Conservation (phyloP, 2,797 vertebrate genomes). For the Odontamblyopus lacepedii region DNA sequence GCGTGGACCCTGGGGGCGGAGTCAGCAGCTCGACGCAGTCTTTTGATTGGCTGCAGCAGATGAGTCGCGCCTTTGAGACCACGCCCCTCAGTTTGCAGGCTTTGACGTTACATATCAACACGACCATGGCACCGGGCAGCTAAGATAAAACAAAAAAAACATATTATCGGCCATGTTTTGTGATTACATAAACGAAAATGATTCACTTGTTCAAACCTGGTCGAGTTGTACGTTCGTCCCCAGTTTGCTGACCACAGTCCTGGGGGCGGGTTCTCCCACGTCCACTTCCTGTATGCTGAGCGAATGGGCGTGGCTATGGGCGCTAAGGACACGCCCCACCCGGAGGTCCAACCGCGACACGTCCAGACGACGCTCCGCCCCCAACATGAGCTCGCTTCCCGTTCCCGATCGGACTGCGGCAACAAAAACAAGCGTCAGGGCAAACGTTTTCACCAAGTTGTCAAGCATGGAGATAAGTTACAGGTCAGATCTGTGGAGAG, state of each 20-base stretch:
- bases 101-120: slow-evolving; percentile 92
- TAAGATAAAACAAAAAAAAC: slow-evolving; percentile 34
- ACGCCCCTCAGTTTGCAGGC: slow-evolving; percentile 88
- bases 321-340: slow-evolving; percentile 83
- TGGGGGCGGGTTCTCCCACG: slow-evolving; percentile 82
- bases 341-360: slow-evolving; percentile 88
- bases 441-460: neutral
- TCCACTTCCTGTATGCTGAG: slow-evolving; percentile 89
- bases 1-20: slow-evolving; percentile 83
- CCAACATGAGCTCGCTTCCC: slow-evolving; percentile 23
- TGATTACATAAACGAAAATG: neutral
- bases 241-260: slow-evolving; percentile 87
- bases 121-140: slow-evolving; percentile 84
- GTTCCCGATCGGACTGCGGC: slow-evolving; percentile 25
- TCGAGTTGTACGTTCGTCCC: slow-evolving; percentile 79
- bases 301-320: slow-evolving; percentile 81
- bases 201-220: slow-evolving; percentile 88
- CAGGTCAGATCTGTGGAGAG: no score
- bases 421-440: neutral
- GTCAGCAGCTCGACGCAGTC: slow-evolving; percentile 83
- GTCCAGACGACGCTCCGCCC: slow-evolving; percentile 75
- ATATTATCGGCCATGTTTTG: neutral
- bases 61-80: slow-evolving; percentile 88
- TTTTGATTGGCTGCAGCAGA: slow-evolving; percentile 83
- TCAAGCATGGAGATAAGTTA: no score